Base-by-base conservation (phyloP, 1,140 invertebrate genomes). In the Caenorhabditis latens region DNA sequence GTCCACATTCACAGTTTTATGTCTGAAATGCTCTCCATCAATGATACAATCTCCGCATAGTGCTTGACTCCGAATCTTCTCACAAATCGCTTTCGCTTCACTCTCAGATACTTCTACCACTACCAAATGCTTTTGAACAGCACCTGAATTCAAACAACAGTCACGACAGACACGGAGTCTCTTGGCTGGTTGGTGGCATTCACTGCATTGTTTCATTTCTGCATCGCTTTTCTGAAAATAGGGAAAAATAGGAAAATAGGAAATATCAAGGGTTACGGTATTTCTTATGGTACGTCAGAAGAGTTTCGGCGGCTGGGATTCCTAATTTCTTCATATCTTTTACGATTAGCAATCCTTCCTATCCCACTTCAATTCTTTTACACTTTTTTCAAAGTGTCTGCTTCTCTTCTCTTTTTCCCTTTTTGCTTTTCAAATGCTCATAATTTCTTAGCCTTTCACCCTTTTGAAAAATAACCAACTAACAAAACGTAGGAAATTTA, bases 1-100 rank as follows among this genome's bases (percentile, higher is more conserved):
- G 19, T 71, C 42, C 14, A 46, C 13, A 46, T 43, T 14, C 19
- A 43, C 42, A 4, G 71, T 79, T 13, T 48, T 21, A 79, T 79
- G 71, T 24, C 21, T 50, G 14, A 79, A 50, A 24, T 79, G 71
- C 13, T 19, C 71, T 50, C 32, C n/a, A 24, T 79, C 71, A n/a
- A 79, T 79, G 1, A 79, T n/a, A 50, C 71, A 79, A 50, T 79
- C 71, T 24, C 71, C 71, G n/a, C 71, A 79, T 5, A 79, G n/a
- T 14, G 46, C 71, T 11, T 79, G n/a, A 24, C n/a, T n/a, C 7
- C 46, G 46, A 53, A 79, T 79, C 6, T 50, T 79, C 11, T 50
- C 14, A 24, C 13, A 43, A 9, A 48, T 32, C 32, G 32, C 46
- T 11, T 24, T n/a, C 13, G 50, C 71, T 9, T 46, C n/a, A 79